A percentile compares a stretch with the other conserved stretches of the same genome.
These are phyloP conservation scores for Lamprotornis superbus DNA, from an alignment of 2,113 vertebrate species.

Conservation along the genomic window DNA sequence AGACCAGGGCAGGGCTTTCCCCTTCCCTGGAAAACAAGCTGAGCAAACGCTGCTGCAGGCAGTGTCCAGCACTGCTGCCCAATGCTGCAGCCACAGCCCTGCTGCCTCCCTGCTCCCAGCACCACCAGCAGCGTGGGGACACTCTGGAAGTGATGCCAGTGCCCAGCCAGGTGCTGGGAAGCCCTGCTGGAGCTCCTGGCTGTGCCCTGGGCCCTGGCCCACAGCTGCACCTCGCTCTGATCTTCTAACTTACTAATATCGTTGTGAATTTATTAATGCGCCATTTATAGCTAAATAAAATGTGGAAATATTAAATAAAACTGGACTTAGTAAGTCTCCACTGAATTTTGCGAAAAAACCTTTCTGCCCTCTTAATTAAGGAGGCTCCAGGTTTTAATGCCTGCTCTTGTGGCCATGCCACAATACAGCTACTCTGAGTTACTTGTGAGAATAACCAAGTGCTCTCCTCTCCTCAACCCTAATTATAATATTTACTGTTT, in stretches of 20 bases:
- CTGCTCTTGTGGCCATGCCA: not conserved
- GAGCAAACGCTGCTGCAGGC: not conserved
- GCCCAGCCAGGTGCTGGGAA: not conserved
- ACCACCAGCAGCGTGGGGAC: not conserved
- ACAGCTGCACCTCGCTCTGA: not conserved
- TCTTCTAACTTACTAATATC: not conserved
- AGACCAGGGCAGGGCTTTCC: not conserved
- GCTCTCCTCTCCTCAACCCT: not conserved
- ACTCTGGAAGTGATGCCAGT: rapidly evolving
- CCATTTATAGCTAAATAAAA: not conserved
- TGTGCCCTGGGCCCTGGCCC: not conserved
- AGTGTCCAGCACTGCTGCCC: rapidly evolving
- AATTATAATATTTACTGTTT: not conserved
- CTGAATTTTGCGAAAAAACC: not conserved
- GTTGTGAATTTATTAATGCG: not conserved
- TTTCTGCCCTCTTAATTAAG: not conserved
- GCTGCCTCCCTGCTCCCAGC: not conserved
- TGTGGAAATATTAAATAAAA: not conserved
- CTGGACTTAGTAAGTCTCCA: not conserved
- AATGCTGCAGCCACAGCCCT: not conserved
- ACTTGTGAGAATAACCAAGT: not conserved
- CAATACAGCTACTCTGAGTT: not conserved
- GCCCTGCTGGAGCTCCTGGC: not conserved
- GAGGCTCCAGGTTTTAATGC: not conserved
- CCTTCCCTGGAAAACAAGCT: not conserved